A percentile compares a stretch with the other conserved stretches of the same genome.
Evolutionary conservation across 2,888 invertebrate genomes (phyloP).

Genomic region (Lithodes maja): DNA sequence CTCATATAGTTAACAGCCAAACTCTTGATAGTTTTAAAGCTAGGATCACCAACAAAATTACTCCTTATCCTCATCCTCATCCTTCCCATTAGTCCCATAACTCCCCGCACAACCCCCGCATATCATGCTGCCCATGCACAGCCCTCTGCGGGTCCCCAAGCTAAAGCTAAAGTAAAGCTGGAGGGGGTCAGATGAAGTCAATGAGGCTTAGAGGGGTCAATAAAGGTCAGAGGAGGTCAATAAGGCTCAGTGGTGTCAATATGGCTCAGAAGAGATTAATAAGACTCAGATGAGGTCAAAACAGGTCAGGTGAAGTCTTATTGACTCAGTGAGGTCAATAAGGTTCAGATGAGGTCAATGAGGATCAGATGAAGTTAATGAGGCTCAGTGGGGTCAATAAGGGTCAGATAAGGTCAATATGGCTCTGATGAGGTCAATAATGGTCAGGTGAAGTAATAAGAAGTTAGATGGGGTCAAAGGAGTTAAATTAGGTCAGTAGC

Average conservation of each 20-base stretch:
- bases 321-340: neutral
- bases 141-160: too few species aligned
- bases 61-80: too few species aligned
- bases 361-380: neutral
- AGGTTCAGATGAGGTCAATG: neutral
- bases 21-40: too few species aligned
- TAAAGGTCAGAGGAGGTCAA: neutral
- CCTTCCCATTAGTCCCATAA: too few species aligned
- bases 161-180: neutral
- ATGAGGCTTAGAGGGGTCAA: neutral
- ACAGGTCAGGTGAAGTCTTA: neutral
- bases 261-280: neutral
- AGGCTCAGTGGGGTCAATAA: neutral
- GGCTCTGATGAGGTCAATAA: neutral
- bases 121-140: too few species aligned
- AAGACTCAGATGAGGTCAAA: neutral
- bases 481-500: neutral
- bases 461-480: neutral
- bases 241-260: neutral
- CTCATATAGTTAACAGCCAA: too few species aligned
- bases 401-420: neutral
- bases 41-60: too few species aligned
- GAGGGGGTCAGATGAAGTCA: neutral
- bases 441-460: neutral
- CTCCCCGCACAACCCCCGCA: too few species aligned